Conservation (phyloP, 2,113 vertebrate species). For the Mus spicilegus region DNA sequence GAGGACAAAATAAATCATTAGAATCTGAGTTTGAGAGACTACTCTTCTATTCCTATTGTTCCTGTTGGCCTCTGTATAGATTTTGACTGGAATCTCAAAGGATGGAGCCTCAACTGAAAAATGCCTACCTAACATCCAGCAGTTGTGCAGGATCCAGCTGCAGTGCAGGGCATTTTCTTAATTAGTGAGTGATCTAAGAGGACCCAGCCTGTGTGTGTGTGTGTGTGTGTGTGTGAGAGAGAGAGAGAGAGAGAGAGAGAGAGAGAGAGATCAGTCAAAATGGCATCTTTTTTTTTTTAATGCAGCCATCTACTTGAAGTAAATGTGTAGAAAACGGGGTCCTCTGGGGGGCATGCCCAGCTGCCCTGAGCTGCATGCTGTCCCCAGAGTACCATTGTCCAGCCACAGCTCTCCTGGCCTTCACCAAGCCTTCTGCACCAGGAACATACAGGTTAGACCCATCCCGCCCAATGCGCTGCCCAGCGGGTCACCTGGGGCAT, state of each 20-base stretch:
- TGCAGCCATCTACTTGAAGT: not conserved
- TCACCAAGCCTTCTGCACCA: too few species aligned
- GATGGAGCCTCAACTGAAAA: not conserved
- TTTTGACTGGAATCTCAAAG: not conserved
- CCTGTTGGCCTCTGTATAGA: not conserved
- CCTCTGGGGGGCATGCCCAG: too few species aligned
- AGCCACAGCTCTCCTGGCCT: too few species aligned
- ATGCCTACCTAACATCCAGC: not conserved
- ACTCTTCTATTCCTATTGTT: not conserved
- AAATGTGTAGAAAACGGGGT: not conserved
- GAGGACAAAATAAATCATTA: conserved; percentile 30
- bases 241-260: not conserved
- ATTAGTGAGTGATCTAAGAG: not conserved
- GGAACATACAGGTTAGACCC: too few species aligned
- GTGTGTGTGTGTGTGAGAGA: too few species aligned
- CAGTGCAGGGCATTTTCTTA: not conserved
- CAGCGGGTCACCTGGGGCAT: too few species aligned
- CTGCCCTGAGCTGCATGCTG: too few species aligned
- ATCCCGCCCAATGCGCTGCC: too few species aligned
- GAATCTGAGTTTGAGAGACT: conserved; percentile 19
- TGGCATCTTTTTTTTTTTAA: not conserved
- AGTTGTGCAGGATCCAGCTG: not conserved
- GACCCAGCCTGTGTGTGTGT: not conserved
- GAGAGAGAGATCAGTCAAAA: not conserved
- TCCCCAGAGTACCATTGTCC: too few species aligned